Conservation (phyloP, 2,113 vertebrate genomes). For the Microtus oregoni region DNA sequence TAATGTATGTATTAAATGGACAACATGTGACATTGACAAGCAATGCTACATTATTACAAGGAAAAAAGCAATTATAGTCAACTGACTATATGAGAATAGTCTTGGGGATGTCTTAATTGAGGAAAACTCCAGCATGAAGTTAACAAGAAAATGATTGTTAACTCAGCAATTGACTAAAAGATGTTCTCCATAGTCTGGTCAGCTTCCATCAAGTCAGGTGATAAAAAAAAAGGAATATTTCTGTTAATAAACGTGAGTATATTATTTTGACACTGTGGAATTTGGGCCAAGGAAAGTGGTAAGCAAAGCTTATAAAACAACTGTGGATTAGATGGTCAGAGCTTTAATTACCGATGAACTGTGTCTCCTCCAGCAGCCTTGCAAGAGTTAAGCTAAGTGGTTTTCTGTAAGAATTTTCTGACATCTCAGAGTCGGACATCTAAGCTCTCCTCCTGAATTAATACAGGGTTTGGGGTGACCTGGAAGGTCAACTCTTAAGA, state of each 20-base stretch:
- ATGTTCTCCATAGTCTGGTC: not conserved
- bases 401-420: conserved; percentile 63
- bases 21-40: not conserved
- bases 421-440: conserved; percentile 59
- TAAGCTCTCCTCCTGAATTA: conserved; percentile 77
- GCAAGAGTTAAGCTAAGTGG: conserved; percentile 72
- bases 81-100: not conserved
- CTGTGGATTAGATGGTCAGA: not conserved
- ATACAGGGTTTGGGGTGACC: conserved; percentile 79
- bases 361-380: not conserved
- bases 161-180: not conserved
- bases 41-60: not conserved
- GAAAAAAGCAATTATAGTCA: not conserved
- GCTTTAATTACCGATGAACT: not conserved
- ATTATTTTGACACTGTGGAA: not conserved
- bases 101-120: not conserved
- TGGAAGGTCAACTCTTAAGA: conserved; percentile 81
- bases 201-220: not conserved
- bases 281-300: not conserved
- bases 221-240: not conserved
- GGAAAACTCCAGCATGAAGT: not conserved
- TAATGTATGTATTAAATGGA: not conserved
- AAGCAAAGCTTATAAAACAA: not conserved
- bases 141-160: conserved; percentile 12
- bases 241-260: not conserved